Evolutionary conservation across 2,888 invertebrate genomes (phyloP).

Genomic region (Tiliacea citrago): DNA sequence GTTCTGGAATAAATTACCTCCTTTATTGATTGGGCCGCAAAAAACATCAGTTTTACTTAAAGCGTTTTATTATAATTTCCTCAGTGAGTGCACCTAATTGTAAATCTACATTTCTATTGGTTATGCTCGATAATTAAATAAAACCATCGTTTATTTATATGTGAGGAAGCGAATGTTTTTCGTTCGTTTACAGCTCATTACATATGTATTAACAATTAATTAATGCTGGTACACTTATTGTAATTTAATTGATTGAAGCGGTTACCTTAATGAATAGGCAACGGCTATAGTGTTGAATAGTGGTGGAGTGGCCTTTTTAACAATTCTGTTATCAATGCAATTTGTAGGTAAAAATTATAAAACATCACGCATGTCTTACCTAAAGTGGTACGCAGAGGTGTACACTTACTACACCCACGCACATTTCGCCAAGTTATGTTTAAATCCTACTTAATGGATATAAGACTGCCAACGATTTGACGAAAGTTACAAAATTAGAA

Average conservation of each 20-base stretch:
- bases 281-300: slow-evolving; percentile 18
- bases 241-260: slow-evolving; percentile 57
- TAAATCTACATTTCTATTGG: slow-evolving; percentile 49
- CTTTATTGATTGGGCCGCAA: slow-evolving; percentile 41
- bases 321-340: neutral
- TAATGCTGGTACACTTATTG: slow-evolving; percentile 43
- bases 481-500: too few species aligned
- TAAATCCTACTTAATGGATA: neutral
- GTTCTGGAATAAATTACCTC: slow-evolving; percentile 48
- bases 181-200: slow-evolving; percentile 52
- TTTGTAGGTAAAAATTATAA: neutral
- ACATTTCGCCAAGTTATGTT: neutral
- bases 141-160: slow-evolving; percentile 33
- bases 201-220: slow-evolving; percentile 56
- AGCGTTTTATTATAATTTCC: slow-evolving; percentile 50
- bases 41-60: slow-evolving; percentile 35
- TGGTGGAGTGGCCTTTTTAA: neutral
- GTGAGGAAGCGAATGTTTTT: slow-evolving; percentile 47
- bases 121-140: slow-evolving; percentile 55
- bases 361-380: too few species aligned
- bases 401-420: neutral
- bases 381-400: neutral
- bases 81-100: slow-evolving; percentile 32
- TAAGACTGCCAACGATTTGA: too few species aligned
- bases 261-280: slow-evolving; percentile 38